These are phyloP conservation scores for Cairina moschata DNA, from an alignment of 2,113 vertebrate species.

Conservation along the genomic window DNA sequence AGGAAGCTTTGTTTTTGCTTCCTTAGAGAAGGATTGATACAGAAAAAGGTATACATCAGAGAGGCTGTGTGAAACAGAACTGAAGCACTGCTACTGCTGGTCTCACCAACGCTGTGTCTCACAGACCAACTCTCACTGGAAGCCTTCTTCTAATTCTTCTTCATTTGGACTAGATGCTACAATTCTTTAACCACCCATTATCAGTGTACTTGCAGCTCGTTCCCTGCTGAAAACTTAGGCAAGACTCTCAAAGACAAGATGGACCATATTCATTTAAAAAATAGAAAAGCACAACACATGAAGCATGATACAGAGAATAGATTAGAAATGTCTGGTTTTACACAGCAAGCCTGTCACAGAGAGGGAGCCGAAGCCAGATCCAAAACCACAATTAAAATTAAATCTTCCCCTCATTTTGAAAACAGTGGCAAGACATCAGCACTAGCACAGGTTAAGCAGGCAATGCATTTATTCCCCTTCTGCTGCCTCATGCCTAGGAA, in stretches of 20 bases:
- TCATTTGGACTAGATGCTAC: background rate
- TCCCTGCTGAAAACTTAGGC: background rate
- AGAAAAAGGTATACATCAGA: background rate
- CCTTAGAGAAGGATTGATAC: background rate
- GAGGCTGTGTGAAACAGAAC: background rate
- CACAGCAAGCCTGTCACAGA: background rate
- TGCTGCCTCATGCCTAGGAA: background rate
- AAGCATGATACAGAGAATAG: no score
- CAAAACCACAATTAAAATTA: background rate
- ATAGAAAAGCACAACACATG: background rate
- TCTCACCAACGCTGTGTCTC: background rate
- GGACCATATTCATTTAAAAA: background rate
- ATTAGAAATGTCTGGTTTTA: background rate
- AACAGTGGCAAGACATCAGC: background rate
- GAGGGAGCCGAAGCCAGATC: background rate
- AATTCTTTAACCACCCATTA: background rate
- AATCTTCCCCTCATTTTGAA: background rate
- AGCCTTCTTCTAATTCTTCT: background rate
- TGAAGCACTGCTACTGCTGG: background rate
- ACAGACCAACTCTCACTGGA: background rate
- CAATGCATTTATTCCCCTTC: background rate
- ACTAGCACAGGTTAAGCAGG: background rate
- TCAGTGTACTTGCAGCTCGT: background rate
- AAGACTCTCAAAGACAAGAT: background rate
- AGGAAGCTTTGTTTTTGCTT: background rate